phyloP scores from a whole-genome alignment of 2,113 vertebrate genomes.

The Petromus typicus region DNA sequence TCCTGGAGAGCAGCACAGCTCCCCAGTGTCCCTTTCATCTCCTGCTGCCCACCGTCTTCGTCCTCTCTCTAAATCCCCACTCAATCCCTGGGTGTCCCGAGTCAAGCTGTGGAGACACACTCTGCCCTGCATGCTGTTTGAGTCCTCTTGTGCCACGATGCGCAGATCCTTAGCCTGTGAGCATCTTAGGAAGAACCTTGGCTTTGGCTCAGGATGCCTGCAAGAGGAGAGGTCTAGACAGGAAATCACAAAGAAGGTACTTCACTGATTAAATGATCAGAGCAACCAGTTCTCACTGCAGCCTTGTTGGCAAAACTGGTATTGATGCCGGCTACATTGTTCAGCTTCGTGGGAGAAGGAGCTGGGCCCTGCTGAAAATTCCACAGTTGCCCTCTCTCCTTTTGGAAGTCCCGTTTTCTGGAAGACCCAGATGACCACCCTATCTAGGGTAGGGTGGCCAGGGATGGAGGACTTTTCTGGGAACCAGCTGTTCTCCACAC shows the following conservation, averaged over 20 bases:
- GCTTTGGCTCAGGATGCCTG: slow-evolving; percentile 38
- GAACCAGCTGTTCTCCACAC: not conserved
- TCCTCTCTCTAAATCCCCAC: not conserved
- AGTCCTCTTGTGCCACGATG: not conserved
- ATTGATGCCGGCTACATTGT: not conserved
- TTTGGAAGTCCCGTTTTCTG: not conserved
- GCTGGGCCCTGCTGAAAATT: not conserved
- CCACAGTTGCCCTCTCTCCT: not conserved
- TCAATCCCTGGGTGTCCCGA: not conserved
- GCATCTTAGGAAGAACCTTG: not conserved
- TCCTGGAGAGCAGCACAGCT: accelerated
- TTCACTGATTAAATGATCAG: not conserved
- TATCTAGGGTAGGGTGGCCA: not conserved
- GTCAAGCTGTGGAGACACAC: not conserved
- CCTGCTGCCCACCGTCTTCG: not conserved
- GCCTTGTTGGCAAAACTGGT: not conserved
- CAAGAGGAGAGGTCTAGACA: not conserved
- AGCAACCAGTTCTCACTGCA: not conserved
- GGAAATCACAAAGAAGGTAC: not conserved
- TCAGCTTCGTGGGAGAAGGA: not conserved
- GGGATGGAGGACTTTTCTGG: not conserved
- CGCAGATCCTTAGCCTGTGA: not conserved
- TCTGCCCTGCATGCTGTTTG: not conserved
- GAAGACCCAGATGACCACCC: not conserved
- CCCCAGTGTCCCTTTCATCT: not conserved